Conservation (phyloP, 2,797 vertebrate species). For the Pipistrellus nathusii region DNA sequence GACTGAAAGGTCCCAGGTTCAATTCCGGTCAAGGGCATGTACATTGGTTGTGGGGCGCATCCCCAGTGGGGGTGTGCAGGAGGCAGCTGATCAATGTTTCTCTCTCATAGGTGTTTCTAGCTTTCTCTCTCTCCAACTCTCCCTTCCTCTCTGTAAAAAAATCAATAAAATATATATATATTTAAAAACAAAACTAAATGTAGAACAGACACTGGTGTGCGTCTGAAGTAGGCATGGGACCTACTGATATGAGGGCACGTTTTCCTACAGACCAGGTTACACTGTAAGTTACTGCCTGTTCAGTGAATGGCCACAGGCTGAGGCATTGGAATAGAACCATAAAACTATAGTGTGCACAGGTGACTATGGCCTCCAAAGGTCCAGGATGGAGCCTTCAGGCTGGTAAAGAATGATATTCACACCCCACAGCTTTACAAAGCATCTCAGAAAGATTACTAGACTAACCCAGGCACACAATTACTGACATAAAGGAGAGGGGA, state of each 20-base stretch:
- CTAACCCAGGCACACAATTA: not conserved
- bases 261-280: not conserved
- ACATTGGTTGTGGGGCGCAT: no score
- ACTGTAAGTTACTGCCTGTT: not conserved
- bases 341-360: not conserved
- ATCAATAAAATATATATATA: no score
- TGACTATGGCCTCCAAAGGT: not conserved
- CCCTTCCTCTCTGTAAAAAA: no score
- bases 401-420: not conserved
- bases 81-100: no score
- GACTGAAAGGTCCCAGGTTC: no score
- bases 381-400: not conserved
- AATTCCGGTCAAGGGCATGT: no score
- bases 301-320: not conserved
- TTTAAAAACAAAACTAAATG: not conserved
- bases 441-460: not conserved
- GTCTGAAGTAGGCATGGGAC: not conserved
- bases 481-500: not conserved
- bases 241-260: not conserved
- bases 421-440: not conserved
- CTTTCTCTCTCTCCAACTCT: no score
- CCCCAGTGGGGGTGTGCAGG: no score
- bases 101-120: no score
- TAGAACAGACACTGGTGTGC: not conserved
- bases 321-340: not conserved